Percentiles rank a stretch among this genome's conserved stretches.
These are phyloP conservation scores for Pandion haliaetus DNA, from an alignment of 2,113 vertebrate genomes.

Conservation along the genomic window DNA sequence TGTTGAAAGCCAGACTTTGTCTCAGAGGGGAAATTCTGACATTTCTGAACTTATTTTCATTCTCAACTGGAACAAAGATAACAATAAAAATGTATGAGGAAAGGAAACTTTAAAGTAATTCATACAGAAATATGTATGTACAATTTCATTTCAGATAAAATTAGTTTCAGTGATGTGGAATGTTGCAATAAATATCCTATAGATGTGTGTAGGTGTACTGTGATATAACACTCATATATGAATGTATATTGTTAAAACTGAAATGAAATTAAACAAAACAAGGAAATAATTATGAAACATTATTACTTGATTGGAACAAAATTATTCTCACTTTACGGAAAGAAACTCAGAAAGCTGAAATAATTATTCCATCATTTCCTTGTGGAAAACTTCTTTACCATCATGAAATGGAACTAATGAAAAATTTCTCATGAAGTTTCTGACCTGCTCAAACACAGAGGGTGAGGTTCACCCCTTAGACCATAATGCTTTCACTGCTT, in stretches of 20 bases:
- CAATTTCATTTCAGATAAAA: neutral
- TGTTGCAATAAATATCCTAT: neutral
- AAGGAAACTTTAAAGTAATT: neutral
- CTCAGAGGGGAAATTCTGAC: neutral
- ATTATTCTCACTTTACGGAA: neutral
- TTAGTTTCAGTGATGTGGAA: neutral
- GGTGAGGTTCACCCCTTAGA: rapidly evolving
- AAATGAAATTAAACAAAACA: neutral
- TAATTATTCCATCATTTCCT: neutral
- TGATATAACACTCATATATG: neutral
- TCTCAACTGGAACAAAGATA: neutral
- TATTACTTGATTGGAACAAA: neutral
- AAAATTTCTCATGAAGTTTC: neutral
- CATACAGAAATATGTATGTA: neutral
- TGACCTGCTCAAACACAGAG: neutral
- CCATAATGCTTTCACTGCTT: neutral
- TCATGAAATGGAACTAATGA: neutral
- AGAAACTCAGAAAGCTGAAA: neutral
- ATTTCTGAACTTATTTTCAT: constrained; percentile 7
- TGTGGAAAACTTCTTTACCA: neutral
- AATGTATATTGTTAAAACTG: neutral
- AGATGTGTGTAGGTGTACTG: neutral
- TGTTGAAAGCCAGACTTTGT: neutral
- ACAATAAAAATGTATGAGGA: constrained; percentile 16
- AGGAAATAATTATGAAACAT: neutral